Evolutionary conservation across 2,797 vertebrate genomes (phyloP).

Genomic region (Rhinogobio ventralis): DNA sequence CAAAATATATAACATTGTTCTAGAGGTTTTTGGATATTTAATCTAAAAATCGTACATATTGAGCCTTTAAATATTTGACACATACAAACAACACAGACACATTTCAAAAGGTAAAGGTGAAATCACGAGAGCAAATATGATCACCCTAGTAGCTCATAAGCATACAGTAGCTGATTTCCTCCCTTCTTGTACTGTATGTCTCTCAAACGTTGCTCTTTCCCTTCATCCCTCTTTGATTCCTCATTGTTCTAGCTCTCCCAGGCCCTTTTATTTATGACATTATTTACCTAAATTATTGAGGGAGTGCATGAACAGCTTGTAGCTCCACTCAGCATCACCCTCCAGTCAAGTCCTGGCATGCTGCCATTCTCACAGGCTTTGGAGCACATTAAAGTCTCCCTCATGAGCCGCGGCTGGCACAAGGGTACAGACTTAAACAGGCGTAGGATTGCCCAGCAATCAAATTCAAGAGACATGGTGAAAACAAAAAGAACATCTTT

Average conservation of each 20-base stretch:
- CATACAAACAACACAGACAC: neutral
- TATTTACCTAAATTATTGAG: conserved; percentile 67
- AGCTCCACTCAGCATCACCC: conserved; percentile 49
- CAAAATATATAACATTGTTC: neutral
- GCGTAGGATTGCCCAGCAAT: conserved; percentile 15
- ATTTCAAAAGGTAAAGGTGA: neutral
- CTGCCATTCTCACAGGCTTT: conserved; percentile 50
- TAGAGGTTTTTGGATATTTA: no score
- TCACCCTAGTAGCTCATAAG: neutral
- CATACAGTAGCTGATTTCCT: neutral
- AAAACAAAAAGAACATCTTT: neutral
- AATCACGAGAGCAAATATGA: neutral
- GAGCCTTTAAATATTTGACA: neutral
- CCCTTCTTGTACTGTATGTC: neutral
- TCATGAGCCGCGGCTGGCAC: neutral
- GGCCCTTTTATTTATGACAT: conserved; percentile 62
- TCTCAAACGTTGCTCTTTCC: neutral
- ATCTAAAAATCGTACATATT: no score
- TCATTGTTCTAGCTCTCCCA: conserved; percentile 44
- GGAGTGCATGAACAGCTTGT: conserved; percentile 38
- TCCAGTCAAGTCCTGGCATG: conserved; percentile 46
- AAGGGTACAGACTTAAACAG: conserved; percentile 9
- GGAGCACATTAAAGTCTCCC: conserved; percentile 47
- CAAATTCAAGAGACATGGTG: neutral
- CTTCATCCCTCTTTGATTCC: conserved; percentile 55